Evolutionary conservation across 2,113 vertebrate genomes (phyloP), one percentile per base, ranked within the genome.

Genomic region (Pseudorasbora parva): DNA sequence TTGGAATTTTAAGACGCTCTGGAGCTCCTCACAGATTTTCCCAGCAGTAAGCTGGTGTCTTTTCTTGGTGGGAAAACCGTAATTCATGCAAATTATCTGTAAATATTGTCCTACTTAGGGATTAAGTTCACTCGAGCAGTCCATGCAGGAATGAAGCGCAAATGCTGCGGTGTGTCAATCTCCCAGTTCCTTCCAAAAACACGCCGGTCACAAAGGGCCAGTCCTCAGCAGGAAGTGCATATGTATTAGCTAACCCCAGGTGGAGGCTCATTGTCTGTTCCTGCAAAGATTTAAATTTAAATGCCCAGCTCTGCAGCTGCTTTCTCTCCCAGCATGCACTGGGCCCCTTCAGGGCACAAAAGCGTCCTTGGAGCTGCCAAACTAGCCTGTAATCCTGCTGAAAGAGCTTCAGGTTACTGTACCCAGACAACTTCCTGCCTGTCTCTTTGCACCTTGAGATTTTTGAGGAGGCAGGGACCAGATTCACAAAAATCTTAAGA

Each of bases 261-360:
- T 89, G 81, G 66, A 85, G 51, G 57, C 54, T 60, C 66, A 85
- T 88, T 88, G 87, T 85, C 74, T 17, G 19, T 45, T 85, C 73
- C 62, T 73, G 10, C 59, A 66, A 30, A 84, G 82, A 88, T 89
- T 89, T 87, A 75, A 85, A 89, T 89, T 66, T 76, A 80, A 89
- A 89, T 84, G 47, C 68, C 74, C 33, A 71, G 25, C 81, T 74
- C 82, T 17, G 80, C 87, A 89, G 87, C 85, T 88, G 87, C 75
- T 84, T 73, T 78, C 60, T 76, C 68, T 86, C 83, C 85, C 83
- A 89, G 85, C 83, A 87, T 89, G 87, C 85, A 82, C 72, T 54
- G 62, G 74, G 69, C 81, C 82, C 69, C 77, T 80, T 37, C 11
- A 41, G 77, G 84, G 84, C 45, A 87, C 84, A 87, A 88, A 83